Base-by-base conservation (phyloP, 2,888 invertebrate species). In the Habroteleia sp. region DNA sequence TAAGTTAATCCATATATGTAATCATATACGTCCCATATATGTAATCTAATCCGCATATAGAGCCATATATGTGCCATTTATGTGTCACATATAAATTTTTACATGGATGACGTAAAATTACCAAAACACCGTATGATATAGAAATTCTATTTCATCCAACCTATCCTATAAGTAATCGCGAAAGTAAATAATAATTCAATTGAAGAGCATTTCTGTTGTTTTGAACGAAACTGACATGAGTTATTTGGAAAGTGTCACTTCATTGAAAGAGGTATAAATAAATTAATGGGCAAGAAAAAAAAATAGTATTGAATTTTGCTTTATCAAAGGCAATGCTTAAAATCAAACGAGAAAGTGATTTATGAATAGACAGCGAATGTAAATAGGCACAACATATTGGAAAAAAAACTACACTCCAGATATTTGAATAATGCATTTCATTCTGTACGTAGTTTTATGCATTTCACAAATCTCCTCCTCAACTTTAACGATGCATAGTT, bases 381-480 rank as follows among this genome's bases (percentile, higher is more conserved):
- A 48, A 62, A 62, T 48, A 44, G 48, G 39, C 48, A 7, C 7
- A 10, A 13, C 14, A 27, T 44, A 5, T 58, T 39, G 14, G n/a
- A 23, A 31, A 63, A 60, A 63, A 63, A 63, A 14, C 25, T 23
- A 16, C 41, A 10, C 31, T 50, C 16, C 33, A 50, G 48, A 41
- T 69, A 50, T 44, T 39, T 37, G 52, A 69, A 69, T 60, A 60
- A 69, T 41, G 50, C 33, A 48, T 50, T 33, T 41, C 68, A 50
- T 73, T 73, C 58, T 73, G 25, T 16, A 13, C 60, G 8, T 54
- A 52, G 66, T 73, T 73, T 52, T 44, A 37, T 50, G 60, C 50
- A 66, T 52, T 60, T 52, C 56, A 41, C 52, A 41, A 68, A 74
- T 74, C 66, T 54, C 35, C 33, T 35, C 14, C 44, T 48, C 33